Percentiles rank a stretch among this genome's conserved stretches.
Conservation (phyloP, 2,888 invertebrate genomes). For the Idaea dimidiata region DNA sequence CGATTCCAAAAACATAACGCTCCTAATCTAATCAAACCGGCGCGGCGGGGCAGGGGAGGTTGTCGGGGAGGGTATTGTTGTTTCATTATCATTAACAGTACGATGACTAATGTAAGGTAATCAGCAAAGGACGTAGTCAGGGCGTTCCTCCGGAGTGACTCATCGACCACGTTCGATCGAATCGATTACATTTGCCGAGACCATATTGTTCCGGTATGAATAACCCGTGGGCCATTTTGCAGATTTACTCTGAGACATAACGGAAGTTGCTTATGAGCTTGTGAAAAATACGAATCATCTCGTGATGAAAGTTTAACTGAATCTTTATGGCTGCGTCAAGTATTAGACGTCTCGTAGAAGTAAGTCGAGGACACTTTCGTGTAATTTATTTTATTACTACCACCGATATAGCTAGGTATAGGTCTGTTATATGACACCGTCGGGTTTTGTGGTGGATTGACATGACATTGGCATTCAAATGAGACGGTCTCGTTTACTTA, state of each 20-base stretch:
- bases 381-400: not conserved
- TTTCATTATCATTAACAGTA: constrained; percentile 48
- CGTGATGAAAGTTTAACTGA: not conserved
- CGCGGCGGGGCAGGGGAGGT: constrained; percentile 5
- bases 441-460: constrained; percentile 34
- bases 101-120: constrained; percentile 70
- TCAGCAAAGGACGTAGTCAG: constrained; percentile 61
- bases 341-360: constrained; percentile 13
- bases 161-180: constrained; percentile 43
- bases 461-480: constrained; percentile 69
- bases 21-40: constrained; percentile 44
- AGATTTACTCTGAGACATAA: constrained; percentile 18
- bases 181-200: constrained; percentile 41
- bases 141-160: constrained; percentile 68
- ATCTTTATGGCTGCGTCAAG: constrained; percentile 4
- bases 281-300: constrained; percentile 19
- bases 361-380: constrained; percentile 6
- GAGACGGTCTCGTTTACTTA: constrained; percentile 57
- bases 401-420: constrained; percentile 2
- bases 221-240: constrained; percentile 24
- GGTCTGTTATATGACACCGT: constrained; percentile 36
- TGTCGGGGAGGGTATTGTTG: constrained; percentile 36
- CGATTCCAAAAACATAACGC: constrained; percentile 37
- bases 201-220: constrained; percentile 48
- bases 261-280: constrained; percentile 19